These are phyloP conservation scores for Abramis brama DNA, from an alignment of 2,113 vertebrate genomes.

Conservation along the genomic window DNA sequence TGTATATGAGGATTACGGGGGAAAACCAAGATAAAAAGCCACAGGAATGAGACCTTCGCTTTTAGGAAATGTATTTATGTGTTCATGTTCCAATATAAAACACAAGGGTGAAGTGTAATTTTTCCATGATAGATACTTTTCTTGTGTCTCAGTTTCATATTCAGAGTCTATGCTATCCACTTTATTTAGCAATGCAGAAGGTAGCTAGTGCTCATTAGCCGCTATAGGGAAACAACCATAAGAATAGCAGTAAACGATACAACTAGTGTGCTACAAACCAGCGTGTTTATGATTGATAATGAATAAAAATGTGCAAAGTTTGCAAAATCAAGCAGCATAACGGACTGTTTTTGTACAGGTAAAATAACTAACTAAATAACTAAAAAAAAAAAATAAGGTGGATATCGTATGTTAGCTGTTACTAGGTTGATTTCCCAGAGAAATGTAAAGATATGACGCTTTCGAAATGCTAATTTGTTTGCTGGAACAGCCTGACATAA, in stretches of 20 bases:
- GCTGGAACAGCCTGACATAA: not conserved
- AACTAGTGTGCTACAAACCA: too few species aligned
- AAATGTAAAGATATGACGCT: not conserved
- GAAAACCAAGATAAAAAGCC: slow-evolving; percentile 51
- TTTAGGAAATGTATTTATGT: not conserved
- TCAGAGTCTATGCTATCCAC: not conserved
- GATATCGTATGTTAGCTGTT: too few species aligned
- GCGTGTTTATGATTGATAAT: too few species aligned
- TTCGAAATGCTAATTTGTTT: not conserved
- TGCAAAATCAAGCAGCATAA: too few species aligned
- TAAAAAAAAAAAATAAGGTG: too few species aligned
- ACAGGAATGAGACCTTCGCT: not conserved
- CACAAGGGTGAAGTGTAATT: not conserved
- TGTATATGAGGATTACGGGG: slow-evolving; percentile 59
- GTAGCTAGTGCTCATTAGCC: too few species aligned
- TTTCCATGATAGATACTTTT: not conserved
- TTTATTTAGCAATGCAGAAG: not conserved
- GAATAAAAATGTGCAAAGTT: too few species aligned
- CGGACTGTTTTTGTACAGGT: too few species aligned
- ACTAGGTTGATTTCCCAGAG: not conserved
- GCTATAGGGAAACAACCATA: too few species aligned
- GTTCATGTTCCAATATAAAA: not conserved
- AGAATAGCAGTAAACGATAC: too few species aligned
- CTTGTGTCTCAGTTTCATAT: not conserved
- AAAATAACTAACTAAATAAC: too few species aligned